phyloP scores from a whole-genome alignment of 2,888 invertebrate species.

The Cyaniris semiargus region DNA sequence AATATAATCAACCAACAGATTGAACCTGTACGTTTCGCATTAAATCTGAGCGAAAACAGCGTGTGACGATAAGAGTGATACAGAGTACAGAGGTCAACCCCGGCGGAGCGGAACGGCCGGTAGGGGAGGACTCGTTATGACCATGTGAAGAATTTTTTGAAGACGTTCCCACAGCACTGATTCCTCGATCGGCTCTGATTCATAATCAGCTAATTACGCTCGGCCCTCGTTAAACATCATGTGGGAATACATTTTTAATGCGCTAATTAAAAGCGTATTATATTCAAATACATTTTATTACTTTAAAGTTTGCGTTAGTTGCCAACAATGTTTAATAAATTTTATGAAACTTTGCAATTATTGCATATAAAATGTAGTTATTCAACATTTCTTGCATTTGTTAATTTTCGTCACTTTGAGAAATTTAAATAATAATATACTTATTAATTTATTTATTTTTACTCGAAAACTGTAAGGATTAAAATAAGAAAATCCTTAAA shows the following conservation, averaged over 20 bases:
- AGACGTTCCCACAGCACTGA: conserved; percentile 78
- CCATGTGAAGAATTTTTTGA: conserved; percentile 76
- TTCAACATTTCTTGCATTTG: neutral
- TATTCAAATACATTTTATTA: conserved; percentile 31
- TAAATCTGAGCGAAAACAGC: conserved; percentile 71
- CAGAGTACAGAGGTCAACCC: conserved; percentile 73
- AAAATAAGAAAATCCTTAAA: too few species aligned
- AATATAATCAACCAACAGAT: neutral
- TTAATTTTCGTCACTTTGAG: neutral
- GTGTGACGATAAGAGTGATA: conserved; percentile 71
- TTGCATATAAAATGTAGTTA: neutral
- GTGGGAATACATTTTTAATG: conserved; percentile 39
- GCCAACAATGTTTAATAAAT: neutral
- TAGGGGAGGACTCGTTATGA: conserved; percentile 67
- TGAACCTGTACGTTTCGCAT: conserved; percentile 3
- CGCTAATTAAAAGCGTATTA: conserved; percentile 34
- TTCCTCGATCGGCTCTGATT: conserved; percentile 74
- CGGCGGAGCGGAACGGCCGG: conserved; percentile 73
- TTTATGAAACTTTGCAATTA: neutral
- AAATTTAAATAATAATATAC: neutral
- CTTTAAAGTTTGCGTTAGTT: conserved; percentile 26
- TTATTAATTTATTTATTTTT: too few species aligned
- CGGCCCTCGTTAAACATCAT: conserved; percentile 35
- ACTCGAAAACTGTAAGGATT: too few species aligned
- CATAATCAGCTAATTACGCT: conserved; percentile 74